Evolutionary conservation across 2,797 vertebrate genomes (phyloP).

Genomic region (Danio jaintianensis): DNA sequence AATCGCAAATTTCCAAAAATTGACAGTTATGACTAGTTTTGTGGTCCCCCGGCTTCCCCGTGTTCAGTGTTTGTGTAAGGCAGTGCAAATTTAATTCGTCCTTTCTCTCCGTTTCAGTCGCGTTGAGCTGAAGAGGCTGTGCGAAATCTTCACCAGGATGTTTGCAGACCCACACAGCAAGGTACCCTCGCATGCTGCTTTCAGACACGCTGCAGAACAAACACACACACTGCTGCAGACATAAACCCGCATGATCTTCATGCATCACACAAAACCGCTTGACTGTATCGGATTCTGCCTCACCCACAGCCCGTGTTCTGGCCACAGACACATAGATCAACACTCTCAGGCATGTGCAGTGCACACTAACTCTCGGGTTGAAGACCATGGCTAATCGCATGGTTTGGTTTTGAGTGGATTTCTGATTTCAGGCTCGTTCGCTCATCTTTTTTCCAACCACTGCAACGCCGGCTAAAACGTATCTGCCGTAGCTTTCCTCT

Average conservation of each 20-base stretch:
- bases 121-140: slow-evolving; percentile 96
- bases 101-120: slow-evolving; percentile 78
- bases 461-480: slow-evolving; percentile 42
- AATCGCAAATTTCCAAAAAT: too few species aligned
- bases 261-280: slow-evolving; percentile 33
- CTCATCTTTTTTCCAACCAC: slow-evolving; percentile 63
- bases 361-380: slow-evolving; percentile 55
- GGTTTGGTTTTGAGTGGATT: slow-evolving; percentile 70
- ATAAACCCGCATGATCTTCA: slow-evolving; percentile 18
- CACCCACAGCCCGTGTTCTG: slow-evolving; percentile 59
- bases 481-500: slow-evolving; percentile 31
- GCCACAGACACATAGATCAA: slow-evolving; percentile 37
- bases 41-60: not conserved
- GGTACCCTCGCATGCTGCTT: slow-evolving; percentile 79
- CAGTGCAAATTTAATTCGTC: not conserved
- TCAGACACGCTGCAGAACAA: slow-evolving; percentile 33
- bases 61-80: too few species aligned
- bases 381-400: slow-evolving; percentile 75
- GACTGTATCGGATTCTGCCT: slow-evolving; percentile 84
- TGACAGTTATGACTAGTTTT: too few species aligned
- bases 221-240: slow-evolving; percentile 29
- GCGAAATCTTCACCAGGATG: slow-evolving; percentile 99
- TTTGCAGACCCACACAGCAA: slow-evolving; percentile 99
- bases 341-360: slow-evolving; percentile 71
- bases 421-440: slow-evolving; percentile 63